Evolutionary conservation across 2,888 invertebrate species (phyloP).

Genomic region (Liposcelis brunnea): DNA sequence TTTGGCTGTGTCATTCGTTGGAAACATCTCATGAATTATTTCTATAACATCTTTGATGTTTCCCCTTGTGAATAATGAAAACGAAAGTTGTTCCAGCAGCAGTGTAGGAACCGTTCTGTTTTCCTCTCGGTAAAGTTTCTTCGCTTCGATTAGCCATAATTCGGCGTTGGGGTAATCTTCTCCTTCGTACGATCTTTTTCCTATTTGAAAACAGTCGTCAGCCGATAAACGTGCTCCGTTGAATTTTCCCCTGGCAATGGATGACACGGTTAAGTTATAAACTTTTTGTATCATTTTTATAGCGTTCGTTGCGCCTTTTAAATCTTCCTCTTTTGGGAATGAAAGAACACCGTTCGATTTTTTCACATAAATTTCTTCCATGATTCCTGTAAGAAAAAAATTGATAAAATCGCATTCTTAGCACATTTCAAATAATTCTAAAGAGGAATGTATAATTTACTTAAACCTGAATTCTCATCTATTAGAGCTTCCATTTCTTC

Average conservation of each 20-base stretch:
- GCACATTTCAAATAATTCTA: too few species aligned
- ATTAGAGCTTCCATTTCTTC: conserved; percentile 63
- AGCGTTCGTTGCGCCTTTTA: conserved; percentile 90
- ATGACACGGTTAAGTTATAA: conserved; percentile 72
- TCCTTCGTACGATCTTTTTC: conserved; percentile 79
- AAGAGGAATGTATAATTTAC: too few species aligned
- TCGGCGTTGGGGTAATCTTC: conserved; percentile 85
- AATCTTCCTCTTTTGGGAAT: conserved; percentile 84
- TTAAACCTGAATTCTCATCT: conserved; percentile 45
- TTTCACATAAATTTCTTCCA: too few species aligned
- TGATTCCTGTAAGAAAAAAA: too few species aligned
- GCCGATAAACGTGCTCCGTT: conserved; percentile 53
- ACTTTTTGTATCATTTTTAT: conserved; percentile 87
- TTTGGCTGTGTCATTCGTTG: conserved; percentile 34
- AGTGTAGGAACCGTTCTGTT: too few species aligned
- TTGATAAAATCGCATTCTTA: too few species aligned
- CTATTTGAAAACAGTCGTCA: conserved; percentile 91
- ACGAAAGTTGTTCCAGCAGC: too few species aligned
- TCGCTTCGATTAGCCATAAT: conserved; percentile 92
- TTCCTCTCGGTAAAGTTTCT: too few species aligned
- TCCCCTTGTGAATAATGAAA: conserved; percentile 26
- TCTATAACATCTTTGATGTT: conserved; percentile 48
- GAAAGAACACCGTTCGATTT: too few species aligned
- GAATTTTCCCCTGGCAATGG: conserved; percentile 73
- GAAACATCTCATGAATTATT: conserved; percentile 21